Evolutionary conservation across 2,113 vertebrate genomes (phyloP).

Genomic region (Romanogobio albipinnatus): DNA sequence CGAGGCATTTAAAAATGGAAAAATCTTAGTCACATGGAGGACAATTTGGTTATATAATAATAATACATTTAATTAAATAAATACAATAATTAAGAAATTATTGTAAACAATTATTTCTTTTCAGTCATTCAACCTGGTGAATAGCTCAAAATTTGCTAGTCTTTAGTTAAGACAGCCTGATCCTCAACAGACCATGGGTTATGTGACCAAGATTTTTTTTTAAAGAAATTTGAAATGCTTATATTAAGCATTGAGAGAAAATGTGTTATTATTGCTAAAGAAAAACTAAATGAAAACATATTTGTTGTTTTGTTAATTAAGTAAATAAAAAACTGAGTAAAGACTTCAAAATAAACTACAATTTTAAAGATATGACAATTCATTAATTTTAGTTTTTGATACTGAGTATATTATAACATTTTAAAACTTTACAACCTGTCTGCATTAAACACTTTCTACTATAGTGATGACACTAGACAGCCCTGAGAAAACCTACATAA

Average conservation of each 20-base stretch:
- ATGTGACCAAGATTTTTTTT: not conserved
- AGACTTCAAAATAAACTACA: not conserved
- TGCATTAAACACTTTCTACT: not conserved
- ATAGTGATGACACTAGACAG: not conserved
- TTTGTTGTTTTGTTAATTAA: not conserved
- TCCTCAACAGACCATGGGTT: not conserved
- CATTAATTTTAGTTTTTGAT: not conserved
- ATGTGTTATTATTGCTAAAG: not conserved
- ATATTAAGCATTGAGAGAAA: not conserved
- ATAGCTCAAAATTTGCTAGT: not conserved
- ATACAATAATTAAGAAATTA: not conserved
- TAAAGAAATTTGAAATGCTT: no score
- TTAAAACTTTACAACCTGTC: not conserved
- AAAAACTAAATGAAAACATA: not conserved
- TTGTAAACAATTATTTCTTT: not conserved
- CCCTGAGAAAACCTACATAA: not conserved
- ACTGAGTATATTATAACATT: no score
- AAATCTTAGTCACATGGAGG: not conserved
- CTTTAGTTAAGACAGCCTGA: not conserved
- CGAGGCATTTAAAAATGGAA: not conserved
- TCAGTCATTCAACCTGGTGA: not conserved
- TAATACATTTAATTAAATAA: not conserved
- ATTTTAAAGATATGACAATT: not conserved
- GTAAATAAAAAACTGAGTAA: not conserved
- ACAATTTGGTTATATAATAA: not conserved